Evolutionary conservation across 2,888 invertebrate species (phyloP).

Genomic region (Linnaemya vulpina): DNA sequence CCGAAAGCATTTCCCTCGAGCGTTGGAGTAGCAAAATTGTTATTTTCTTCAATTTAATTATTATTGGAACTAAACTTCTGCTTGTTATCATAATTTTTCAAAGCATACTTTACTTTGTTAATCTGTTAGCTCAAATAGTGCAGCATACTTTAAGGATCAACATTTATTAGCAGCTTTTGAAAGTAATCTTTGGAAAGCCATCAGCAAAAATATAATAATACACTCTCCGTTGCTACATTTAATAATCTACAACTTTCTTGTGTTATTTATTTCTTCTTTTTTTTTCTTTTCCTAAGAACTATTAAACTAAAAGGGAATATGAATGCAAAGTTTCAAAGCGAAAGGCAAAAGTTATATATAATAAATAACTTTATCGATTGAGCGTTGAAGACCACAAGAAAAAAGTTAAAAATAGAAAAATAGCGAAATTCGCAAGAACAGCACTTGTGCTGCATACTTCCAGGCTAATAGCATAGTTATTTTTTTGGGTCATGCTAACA

Average conservation of each 20-base stretch:
- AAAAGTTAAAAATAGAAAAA: too few species aligned
- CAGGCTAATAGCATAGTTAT: background rate
- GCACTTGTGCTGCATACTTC: background rate
- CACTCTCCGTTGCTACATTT: slow-evolving; percentile 10
- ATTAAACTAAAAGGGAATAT: background rate
- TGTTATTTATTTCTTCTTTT: background rate
- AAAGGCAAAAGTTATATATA: background rate
- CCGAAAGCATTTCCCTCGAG: background rate
- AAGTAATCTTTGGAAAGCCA: slow-evolving; percentile 28
- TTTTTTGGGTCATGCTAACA: background rate
- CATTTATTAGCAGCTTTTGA: background rate
- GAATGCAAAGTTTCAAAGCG: background rate
- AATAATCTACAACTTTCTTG: slow-evolving; percentile 8
- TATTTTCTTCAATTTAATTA: background rate
- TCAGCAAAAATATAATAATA: background rate
- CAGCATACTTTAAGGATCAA: slow-evolving; percentile 32
- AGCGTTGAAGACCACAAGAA: background rate
- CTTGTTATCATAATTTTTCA: background rate
- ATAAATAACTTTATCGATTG: slow-evolving; percentile 3
- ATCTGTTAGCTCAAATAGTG: background rate
- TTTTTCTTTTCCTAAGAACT: background rate
- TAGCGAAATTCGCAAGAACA: background rate
- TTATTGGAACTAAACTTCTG: background rate
- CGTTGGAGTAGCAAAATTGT: background rate
- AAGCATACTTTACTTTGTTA: slow-evolving; percentile 29